Evolutionary conservation across 2,113 vertebrate species (phyloP).

Genomic region (Atrichornis clamosus): DNA sequence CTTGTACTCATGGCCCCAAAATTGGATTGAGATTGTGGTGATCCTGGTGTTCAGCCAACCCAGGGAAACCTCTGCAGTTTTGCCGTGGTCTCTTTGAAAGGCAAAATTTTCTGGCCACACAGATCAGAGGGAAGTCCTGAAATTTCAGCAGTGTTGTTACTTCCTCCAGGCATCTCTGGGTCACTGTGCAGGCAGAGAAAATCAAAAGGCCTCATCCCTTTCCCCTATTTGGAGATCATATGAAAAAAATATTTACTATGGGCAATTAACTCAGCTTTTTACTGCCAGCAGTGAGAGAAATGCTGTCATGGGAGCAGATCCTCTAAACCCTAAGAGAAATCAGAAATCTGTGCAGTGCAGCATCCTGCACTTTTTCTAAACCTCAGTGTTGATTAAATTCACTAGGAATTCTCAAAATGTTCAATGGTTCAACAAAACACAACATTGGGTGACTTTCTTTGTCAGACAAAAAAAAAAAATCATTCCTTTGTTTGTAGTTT

Average conservation of each 20-base stretch:
- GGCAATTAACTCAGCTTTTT: neutral
- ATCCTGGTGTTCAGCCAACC: neutral
- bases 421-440: neutral
- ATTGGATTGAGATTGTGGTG: neutral
- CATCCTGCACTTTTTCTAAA: neutral
- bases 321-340: neutral
- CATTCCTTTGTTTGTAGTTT: neutral
- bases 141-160: neutral
- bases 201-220: neutral
- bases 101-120: neutral
- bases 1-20: neutral
- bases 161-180: neutral
- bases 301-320: neutral
- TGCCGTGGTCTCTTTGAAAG: neutral
- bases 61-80: neutral
- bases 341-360: neutral
- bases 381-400: neutral
- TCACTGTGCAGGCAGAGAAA: neutral
- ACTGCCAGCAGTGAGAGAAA: neutral
- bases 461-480: neutral
- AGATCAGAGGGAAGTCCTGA: neutral
- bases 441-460: neutral
- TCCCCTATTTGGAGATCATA: neutral
- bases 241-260: neutral
- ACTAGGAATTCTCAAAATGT: neutral